phyloP scores from a whole-genome alignment of 1,140 invertebrate species.

The Drosophila auraria region DNA sequence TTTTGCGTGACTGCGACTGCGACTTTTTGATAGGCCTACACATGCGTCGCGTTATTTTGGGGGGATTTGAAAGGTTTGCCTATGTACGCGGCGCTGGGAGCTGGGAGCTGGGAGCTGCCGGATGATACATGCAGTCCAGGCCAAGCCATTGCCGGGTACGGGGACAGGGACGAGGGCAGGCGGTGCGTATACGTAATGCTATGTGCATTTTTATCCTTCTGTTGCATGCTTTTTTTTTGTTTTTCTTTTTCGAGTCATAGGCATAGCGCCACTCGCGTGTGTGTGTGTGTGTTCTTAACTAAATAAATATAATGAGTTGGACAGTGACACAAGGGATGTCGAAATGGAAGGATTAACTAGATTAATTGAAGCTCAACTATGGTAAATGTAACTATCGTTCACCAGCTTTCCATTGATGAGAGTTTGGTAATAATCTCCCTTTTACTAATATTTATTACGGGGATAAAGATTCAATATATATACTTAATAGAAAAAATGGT shows the following conservation, averaged over 20 bases:
- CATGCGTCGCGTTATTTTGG: slow-evolving; percentile 66
- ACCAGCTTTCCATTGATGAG: too few relatives aligned
- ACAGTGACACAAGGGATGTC: slow-evolving; percentile 38
- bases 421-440: too few relatives aligned
- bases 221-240: neutral
- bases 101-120: neutral
- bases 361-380: too few relatives aligned
- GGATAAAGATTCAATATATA: too few relatives aligned
- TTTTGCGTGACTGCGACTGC: slow-evolving; percentile 52
- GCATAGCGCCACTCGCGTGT: slow-evolving; percentile 33
- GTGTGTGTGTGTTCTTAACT: slow-evolving; percentile 62
- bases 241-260: slow-evolving; percentile 18
- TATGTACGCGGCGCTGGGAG: slow-evolving; percentile 46
- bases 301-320: slow-evolving; percentile 78
- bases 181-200: slow-evolving; percentile 75
- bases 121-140: slow-evolving; percentile 16
- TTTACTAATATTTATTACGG: too few relatives aligned
- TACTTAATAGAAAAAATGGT: too few relatives aligned
- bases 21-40: slow-evolving; percentile 83
- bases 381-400: too few relatives aligned
- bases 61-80: slow-evolving; percentile 75
- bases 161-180: slow-evolving; percentile 20
- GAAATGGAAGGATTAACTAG: neutral
- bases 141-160: slow-evolving; percentile 6
- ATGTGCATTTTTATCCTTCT: slow-evolving; percentile 44